phyloP scores from a whole-genome alignment of 2,797 vertebrate species.

The Ciconia nigra region DNA sequence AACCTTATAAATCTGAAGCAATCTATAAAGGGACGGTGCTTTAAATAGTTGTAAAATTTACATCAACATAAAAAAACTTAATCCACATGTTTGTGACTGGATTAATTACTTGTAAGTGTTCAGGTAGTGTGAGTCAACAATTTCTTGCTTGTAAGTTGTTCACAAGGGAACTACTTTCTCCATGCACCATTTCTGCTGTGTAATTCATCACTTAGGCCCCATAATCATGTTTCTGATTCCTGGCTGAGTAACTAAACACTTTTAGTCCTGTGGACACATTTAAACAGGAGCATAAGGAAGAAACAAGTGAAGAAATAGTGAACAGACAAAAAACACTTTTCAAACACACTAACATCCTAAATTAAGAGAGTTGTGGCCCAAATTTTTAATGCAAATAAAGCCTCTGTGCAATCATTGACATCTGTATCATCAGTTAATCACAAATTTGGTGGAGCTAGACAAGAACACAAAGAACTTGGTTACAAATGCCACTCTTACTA shows the following conservation, averaged over 20 bases:
- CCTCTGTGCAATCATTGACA: neutral
- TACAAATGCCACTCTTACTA: neutral
- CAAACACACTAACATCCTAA: neutral
- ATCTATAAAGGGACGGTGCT: neutral
- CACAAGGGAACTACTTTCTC: conserved; percentile 35
- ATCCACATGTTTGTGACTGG: conserved; percentile 45
- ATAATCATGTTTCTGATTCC: conserved; percentile 23
- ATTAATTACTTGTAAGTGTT: conserved; percentile 45
- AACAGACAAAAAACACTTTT: neutral
- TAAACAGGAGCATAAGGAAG: neutral
- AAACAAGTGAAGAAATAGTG: neutral
- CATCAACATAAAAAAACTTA: conserved; percentile 27
- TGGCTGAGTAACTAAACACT: neutral
- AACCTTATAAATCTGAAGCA: neutral
- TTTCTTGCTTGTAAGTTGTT: conserved; percentile 27
- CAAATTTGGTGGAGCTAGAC: neutral
- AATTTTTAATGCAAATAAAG: neutral
- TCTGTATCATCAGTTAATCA: neutral
- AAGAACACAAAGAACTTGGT: neutral
- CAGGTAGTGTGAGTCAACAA: neutral
- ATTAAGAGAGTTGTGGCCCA: neutral
- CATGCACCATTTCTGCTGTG: conserved; percentile 24
- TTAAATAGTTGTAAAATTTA: conserved; percentile 45
- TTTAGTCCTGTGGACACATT: neutral
- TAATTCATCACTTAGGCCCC: conserved; percentile 7